Evolutionary conservation across 2,888 invertebrate genomes (phyloP), one percentile per base, ranked within the genome.

Genomic region (Electrophaes corylata): DNA sequence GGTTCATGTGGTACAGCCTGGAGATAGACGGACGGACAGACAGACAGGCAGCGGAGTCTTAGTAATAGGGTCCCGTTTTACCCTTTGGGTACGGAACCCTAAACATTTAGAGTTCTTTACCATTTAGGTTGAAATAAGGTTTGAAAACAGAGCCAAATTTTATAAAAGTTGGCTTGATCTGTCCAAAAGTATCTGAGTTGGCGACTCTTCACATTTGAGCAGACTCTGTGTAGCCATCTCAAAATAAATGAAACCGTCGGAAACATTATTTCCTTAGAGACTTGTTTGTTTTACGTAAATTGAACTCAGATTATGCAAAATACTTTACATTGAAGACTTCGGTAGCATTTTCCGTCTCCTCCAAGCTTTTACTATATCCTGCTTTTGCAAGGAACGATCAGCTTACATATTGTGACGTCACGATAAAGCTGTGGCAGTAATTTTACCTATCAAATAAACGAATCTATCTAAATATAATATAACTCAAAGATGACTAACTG

Each of bases 261-360:
- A 60, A 65, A 62, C 40, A 33, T n/a, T n/a, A n/a, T 26, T 49
- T 52, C 37, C 12, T 51, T 18, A 6, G 19, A 39, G 16, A 43
- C 43, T 46, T 4, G 54, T 65, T 64, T 65, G 63, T 54, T 67
- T 64, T 64, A 52, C 57, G 62, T 55, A 60, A 66, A 69, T 69
- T 67, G 62, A 62, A 64, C 61, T 49, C 41, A 50, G 67, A 62
- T 64, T 66, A 64, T 66, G 62, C 60, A 62, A 64, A 64, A 49
- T 53, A 52, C 52, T 57, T 60, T 64, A 56, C 53, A 58, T 56
- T 49, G 57, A 65, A 49, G 50, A 26, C 43, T 65, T 60, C 59
- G 58, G 50, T 48, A 37, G 8, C 56, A 53, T 54, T 64, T 53
- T 50, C 49, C 51, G 54, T 41, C 14, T 45, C 16, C 29, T 35